phyloP scores from a whole-genome alignment of 1,140 invertebrate genomes.

The Hormaphis cornu region DNA sequence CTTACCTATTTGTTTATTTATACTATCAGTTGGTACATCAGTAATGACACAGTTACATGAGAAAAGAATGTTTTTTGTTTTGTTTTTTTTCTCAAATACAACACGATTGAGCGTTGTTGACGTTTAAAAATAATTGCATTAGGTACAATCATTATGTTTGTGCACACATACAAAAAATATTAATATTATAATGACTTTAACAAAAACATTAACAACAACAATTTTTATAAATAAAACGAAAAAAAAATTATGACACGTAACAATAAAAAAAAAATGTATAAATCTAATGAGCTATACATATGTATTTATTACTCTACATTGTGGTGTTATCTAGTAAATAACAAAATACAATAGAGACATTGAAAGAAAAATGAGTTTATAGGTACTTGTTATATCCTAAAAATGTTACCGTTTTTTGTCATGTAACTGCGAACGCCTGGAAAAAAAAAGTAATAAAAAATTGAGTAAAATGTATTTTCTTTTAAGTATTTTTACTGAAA shows the following conservation, averaged over 20 bases:
- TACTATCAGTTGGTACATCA: neutral
- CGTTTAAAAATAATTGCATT: neutral
- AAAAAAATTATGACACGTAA: neutral
- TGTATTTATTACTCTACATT: neutral
- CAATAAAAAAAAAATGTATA: neutral
- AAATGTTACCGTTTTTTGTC: conserved; percentile 24
- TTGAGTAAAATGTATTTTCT: neutral
- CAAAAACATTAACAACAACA: conserved; percentile 6
- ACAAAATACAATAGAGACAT: neutral
- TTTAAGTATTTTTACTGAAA: too few relatives aligned
- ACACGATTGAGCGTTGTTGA: neutral
- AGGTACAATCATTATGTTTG: neutral
- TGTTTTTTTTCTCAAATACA: too few relatives aligned
- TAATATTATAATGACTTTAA: neutral
- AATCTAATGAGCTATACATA: neutral
- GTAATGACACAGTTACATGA: neutral
- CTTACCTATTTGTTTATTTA: too few relatives aligned
- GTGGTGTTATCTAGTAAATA: neutral
- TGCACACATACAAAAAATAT: neutral
- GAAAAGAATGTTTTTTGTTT: too few relatives aligned
- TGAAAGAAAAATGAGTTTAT: neutral
- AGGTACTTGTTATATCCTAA: neutral
- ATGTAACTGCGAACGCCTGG: conserved; percentile 13
- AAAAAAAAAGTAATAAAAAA: neutral
- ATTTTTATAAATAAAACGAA: neutral